Conservation (phyloP, 2,888 invertebrate genomes). For the Archips xylosteana region DNA sequence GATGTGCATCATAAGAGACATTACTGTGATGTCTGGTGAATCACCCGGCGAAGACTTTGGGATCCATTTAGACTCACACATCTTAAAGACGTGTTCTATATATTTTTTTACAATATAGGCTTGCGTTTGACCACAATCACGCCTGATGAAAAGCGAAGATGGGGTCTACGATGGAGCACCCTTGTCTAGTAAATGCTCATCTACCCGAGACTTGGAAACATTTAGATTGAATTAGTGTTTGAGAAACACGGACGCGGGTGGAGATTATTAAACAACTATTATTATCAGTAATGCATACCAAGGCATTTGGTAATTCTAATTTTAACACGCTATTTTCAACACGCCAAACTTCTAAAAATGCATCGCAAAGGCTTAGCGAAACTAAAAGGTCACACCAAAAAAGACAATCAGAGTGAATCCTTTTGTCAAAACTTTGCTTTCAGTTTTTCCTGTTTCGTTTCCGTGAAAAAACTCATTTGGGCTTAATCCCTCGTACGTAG, state of each 20-base stretch:
- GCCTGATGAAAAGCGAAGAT: no score
- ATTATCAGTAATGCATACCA: no score
- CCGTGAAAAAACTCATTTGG: conserved; percentile 68
- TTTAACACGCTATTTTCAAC: background rate
- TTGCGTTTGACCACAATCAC: no score
- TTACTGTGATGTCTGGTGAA: conserved; percentile 8
- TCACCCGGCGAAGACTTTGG: conserved; percentile 4
- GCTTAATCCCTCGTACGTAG: conserved; percentile 64
- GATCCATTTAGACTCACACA: background rate
- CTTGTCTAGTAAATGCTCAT: no score
- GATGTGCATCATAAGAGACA: conserved; percentile 15
- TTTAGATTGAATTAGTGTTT: no score
- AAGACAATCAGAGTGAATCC: conserved; percentile 33
- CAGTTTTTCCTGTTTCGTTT: conserved; percentile 41
- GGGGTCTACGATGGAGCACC: no score
- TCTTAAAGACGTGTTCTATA: no score
- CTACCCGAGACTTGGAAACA: no score
- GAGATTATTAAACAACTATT: no score
- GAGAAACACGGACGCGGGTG: no score
- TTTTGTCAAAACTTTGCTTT: conserved; percentile 48
- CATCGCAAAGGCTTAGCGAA: conserved; percentile 23
- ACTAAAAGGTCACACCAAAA: conserved; percentile 22
- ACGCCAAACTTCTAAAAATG: background rate
- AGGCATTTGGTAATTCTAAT: no score
- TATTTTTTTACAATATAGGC: no score